Evolutionary conservation across 2,113 vertebrate genomes (phyloP).

Genomic region (Eulemur macaco): DNA sequence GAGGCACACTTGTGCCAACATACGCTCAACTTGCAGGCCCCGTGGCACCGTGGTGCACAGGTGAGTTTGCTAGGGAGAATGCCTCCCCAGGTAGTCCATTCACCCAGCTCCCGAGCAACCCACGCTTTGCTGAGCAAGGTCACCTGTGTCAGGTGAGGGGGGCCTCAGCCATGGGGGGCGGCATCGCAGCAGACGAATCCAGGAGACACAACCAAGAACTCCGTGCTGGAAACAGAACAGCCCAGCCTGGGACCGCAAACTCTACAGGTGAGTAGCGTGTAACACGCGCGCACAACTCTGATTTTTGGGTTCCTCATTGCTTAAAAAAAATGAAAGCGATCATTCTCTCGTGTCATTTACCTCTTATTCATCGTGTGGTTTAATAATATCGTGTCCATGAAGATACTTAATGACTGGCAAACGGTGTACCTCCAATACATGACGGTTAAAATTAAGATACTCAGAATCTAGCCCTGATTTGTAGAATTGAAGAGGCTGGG

Average conservation of each 20-base stretch:
- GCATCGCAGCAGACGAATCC: background rate
- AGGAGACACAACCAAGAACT: background rate
- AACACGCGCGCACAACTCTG: background rate
- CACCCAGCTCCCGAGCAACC: slow-evolving; percentile 71
- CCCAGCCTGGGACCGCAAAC: background rate
- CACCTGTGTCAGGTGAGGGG: slow-evolving; percentile 39
- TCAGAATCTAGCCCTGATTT: background rate
- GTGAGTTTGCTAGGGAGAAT: slow-evolving; percentile 68
- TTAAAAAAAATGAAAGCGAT: background rate
- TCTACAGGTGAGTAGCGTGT: background rate
- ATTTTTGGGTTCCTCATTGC: background rate
- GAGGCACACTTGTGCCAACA: slow-evolving; percentile 67
- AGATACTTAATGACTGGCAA: background rate
- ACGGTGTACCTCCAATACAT: background rate
- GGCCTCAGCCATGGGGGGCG: fast-evolving
- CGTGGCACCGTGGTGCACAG: slow-evolving; percentile 75
- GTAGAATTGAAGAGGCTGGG: background rate
- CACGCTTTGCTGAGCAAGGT: slow-evolving; percentile 65
- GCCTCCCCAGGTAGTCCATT: slow-evolving; percentile 62
- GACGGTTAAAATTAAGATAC: background rate
- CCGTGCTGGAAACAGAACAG: background rate
- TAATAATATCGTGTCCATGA: background rate
- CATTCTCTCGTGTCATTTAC: background rate
- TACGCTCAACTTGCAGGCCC: slow-evolving; percentile 74
- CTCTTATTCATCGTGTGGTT: background rate